Evolutionary conservation across 1,140 invertebrate species (phyloP).

Genomic region (Dufourea novaeangliae): DNA sequence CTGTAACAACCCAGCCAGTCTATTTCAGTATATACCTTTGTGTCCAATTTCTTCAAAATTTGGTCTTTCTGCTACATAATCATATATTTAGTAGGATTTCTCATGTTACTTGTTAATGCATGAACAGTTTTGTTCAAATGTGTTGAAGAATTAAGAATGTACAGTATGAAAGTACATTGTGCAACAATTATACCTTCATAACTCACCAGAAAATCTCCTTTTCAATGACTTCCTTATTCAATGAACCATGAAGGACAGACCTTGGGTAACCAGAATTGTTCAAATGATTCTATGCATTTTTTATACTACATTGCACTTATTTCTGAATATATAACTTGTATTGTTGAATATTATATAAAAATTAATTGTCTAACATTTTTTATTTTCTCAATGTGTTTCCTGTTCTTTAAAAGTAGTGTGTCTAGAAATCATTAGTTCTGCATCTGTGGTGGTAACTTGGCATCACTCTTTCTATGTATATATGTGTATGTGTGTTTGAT

Average conservation of each 20-base stretch:
- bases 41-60: conserved; percentile 45
- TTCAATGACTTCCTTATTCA: conserved; percentile 36
- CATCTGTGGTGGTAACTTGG: conserved; percentile 9
- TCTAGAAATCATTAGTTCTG: background rate
- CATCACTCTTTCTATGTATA: background rate
- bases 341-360: background rate
- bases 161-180: background rate
- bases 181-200: background rate
- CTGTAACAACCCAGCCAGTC: conserved; percentile 69
- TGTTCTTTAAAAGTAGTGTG: background rate
- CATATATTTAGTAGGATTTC: background rate
- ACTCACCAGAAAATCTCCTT: background rate
- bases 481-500: conserved; percentile 14
- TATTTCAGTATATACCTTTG: conserved; percentile 73
- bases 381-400: background rate
- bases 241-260: conserved; percentile 23
- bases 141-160: background rate
- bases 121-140: background rate
- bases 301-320: background rate
- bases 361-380: background rate
- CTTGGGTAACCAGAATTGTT: background rate
- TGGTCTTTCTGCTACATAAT: conserved; percentile 3
- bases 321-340: background rate
- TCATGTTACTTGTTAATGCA: background rate
- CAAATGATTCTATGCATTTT: background rate